These are phyloP conservation scores for Steatocranus sp. DNA, from an alignment of 2,797 vertebrate species.

Conservation along the genomic window DNA sequence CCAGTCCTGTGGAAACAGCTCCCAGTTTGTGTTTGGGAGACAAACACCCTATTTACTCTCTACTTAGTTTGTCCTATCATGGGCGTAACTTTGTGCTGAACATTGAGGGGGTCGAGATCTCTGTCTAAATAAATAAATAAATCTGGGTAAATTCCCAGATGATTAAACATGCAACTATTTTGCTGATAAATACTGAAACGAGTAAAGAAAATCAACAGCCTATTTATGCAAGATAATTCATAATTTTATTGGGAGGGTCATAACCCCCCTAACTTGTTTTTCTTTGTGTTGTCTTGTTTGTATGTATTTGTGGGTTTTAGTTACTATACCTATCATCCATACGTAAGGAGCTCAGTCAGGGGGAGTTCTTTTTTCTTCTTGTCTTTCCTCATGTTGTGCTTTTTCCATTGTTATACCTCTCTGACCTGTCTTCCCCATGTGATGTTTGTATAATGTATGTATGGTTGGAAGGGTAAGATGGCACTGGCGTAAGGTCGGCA, in stretches of 20 bases:
- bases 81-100: neutral
- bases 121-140: neutral
- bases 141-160: neutral
- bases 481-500: neutral
- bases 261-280: neutral
- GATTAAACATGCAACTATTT: neutral
- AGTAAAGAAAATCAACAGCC: neutral
- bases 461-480: neutral
- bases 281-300: neutral
- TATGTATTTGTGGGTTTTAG: neutral
- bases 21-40: neutral
- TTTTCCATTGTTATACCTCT: too few species aligned
- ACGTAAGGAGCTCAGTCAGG: rapidly evolving
- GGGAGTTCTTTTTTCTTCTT: neutral
- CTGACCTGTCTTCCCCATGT: neutral
- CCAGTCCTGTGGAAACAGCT: neutral
- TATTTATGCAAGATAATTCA: neutral
- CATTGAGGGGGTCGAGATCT: neutral
- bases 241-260: neutral
- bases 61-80: neutral
- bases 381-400: too few species aligned
- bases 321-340: neutral
- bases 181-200: neutral
- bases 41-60: neutral
- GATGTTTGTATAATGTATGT: neutral